A percentile compares a stretch with the other conserved stretches of the same genome.
These are phyloP conservation scores for Ammodytes dubius DNA, from an alignment of 2,113 vertebrate genomes.

Conservation along the genomic window DNA sequence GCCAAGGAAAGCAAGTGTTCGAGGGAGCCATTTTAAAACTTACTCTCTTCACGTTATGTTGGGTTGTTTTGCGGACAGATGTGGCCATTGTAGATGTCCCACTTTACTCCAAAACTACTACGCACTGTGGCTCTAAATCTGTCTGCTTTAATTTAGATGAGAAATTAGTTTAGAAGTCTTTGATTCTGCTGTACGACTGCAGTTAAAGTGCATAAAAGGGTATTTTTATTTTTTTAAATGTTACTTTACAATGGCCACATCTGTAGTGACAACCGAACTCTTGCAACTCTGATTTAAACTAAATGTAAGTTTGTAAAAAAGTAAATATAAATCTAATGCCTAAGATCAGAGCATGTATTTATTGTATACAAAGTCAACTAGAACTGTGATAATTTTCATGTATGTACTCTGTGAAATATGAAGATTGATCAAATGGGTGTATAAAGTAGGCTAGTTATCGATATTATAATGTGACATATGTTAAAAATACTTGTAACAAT, in stretches of 20 bases:
- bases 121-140: not conserved
- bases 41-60: not conserved
- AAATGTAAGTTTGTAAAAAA: constrained; percentile 61
- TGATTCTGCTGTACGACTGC: not conserved
- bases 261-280: constrained; percentile 54
- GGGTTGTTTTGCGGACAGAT: constrained; percentile 22
- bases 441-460: constrained; percentile 70
- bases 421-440: constrained; percentile 60
- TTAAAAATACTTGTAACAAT: constrained; percentile 75
- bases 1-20: constrained; percentile 79
- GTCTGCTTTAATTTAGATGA: not conserved
- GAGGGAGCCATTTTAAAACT: constrained; percentile 21
- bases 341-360: constrained; percentile 77
- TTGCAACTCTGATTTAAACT: constrained; percentile 62
- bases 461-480: constrained; percentile 72
- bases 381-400: constrained; percentile 76
- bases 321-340: constrained; percentile 21
- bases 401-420: constrained; percentile 75
- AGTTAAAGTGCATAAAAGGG: not conserved
- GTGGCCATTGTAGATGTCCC: constrained; percentile 35
- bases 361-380: constrained; percentile 71
- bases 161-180: not conserved
- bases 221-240: not conserved
- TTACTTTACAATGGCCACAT: constrained; percentile 10
- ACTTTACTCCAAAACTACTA: constrained; percentile 11